These are phyloP conservation scores for Clarias platycephalus DNA, from an alignment of 2,797 vertebrate genomes.

Conservation along the genomic window DNA sequence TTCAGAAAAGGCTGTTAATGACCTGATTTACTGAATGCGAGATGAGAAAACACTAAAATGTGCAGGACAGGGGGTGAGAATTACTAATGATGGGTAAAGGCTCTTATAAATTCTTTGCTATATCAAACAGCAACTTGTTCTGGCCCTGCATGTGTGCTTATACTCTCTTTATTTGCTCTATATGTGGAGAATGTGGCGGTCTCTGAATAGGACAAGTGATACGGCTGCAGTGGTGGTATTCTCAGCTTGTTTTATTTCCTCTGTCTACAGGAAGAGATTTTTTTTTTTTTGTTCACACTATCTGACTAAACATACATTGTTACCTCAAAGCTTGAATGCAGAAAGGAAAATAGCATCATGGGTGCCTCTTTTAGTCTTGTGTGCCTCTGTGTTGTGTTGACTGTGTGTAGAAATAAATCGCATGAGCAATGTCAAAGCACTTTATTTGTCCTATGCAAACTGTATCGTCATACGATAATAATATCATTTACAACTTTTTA, in stretches of 20 bases:
- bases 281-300: conserved; percentile 7
- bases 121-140: not conserved
- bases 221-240: conserved; percentile 20
- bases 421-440: not conserved
- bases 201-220: conserved; percentile 6
- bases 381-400: not conserved
- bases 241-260: conserved; percentile 32
- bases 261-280: conserved; percentile 43
- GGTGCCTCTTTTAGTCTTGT: not conserved
- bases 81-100: not conserved
- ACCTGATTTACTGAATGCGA: too few species aligned
- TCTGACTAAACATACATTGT: not conserved
- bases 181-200: not conserved
- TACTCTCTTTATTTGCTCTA: not conserved
- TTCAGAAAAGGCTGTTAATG: too few species aligned
- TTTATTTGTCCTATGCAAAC: not conserved
- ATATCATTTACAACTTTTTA: not conserved
- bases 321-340: not conserved
- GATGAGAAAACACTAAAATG: too few species aligned
- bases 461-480: too few species aligned
- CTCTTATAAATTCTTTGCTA: not conserved
- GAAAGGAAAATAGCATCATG: not conserved
- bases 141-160: not conserved
- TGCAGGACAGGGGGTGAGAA: too few species aligned
- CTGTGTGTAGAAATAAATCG: not conserved